Evolutionary conservation across 2,113 vertebrate species (phyloP), one percentile per base, ranked within the genome.

Genomic region (Trichechus manatus): DNA sequence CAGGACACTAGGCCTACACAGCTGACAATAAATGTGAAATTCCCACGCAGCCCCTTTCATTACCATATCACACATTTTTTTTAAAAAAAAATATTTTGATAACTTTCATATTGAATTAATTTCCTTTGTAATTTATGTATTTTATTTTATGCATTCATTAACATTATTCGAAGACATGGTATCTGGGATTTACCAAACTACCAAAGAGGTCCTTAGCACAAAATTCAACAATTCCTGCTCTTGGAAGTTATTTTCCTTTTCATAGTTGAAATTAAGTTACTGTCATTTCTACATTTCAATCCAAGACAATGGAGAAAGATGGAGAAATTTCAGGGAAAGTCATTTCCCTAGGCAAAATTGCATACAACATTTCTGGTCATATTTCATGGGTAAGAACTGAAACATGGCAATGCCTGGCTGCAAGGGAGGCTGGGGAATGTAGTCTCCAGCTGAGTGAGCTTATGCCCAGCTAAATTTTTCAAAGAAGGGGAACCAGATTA

Each of bases 71-170:
- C 3, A 56, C 1, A 85, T 25, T 63, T 42, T 39, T 13, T 63
- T 87, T 74, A 59, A 9, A 0, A 14, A 59, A 81, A 36, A 80
- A 47, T 6, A 47, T 84, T 63, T 89, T 87, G 63, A 79, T 78
- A 66, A 74, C 56, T 87, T 96, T 77, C n/a, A 81, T 44, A 22
- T 59, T 70, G 47, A 92, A 86, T 94, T 89, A 92, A 86, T 81
- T 77, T 92, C 29, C 33, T 81, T 89, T 82, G 33, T 53, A 88
- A 91, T 84, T 77, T 87, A 36, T 2, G 3, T 77, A 31, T 83
- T 87, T 89, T 95, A 59, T 85, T 84, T 78, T 81, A 95, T 70
- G n/a, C 50, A 64, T 90, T 70, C 23, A 22, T 59, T 87, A 92
- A 33, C 23, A 72, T 53, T 68, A 36, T 86, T 75, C 29, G 82